phyloP scores from a whole-genome alignment of 2,888 invertebrate genomes.

The Hypolimnas misippus region DNA sequence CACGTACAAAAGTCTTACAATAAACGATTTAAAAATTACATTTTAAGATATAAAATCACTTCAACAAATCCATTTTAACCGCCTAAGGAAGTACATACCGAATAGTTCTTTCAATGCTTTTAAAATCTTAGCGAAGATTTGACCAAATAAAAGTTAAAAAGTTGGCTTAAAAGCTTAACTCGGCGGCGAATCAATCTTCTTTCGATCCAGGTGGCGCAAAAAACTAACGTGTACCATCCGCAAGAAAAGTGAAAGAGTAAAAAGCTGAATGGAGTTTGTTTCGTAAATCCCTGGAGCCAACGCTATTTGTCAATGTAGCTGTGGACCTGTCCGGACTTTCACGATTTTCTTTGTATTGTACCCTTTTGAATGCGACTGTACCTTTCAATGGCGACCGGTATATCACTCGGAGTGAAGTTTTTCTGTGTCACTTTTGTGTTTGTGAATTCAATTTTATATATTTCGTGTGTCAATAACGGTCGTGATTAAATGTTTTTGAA shows the following conservation, averaged over 20 bases:
- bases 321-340: conserved; percentile 28
- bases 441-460: conserved; percentile 19
- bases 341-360: conserved; percentile 23
- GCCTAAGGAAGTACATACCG: conserved; percentile 18
- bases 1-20: neutral
- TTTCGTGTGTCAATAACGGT: conserved; percentile 1
- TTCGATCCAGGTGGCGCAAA: conserved; percentile 49
- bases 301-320: conserved; percentile 33
- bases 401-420: conserved; percentile 19
- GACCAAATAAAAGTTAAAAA: conserved; percentile 39
- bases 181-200: conserved; percentile 48
- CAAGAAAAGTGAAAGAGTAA: conserved; percentile 30
- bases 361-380: conserved; percentile 28
- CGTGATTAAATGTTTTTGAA: neutral
- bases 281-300: conserved; percentile 25
- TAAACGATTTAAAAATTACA: neutral
- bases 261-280: conserved; percentile 30
- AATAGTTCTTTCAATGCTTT: conserved; percentile 33
- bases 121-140: conserved; percentile 38
- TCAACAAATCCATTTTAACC: conserved; percentile 12
- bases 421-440: conserved; percentile 20
- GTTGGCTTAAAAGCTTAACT: conserved; percentile 41
- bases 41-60: conserved; percentile 10
- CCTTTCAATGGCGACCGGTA: conserved; percentile 12
- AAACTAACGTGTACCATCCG: conserved; percentile 29